Conservation (phyloP, 64 coral and sea anemone species). For the Montipora capricornis region DNA sequence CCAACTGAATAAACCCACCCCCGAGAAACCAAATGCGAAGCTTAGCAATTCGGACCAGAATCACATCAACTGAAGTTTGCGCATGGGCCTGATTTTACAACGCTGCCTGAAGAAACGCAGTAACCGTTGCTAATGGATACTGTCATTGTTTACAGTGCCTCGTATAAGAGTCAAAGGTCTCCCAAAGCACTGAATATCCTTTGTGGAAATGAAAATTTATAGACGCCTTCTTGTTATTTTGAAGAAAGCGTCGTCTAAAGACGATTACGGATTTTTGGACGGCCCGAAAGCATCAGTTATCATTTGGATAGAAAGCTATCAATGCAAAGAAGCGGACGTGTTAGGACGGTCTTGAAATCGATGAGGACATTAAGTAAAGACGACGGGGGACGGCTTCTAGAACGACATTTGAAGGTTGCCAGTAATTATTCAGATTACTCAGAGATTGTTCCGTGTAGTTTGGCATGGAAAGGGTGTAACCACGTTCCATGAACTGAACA, state of each 20-base stretch:
- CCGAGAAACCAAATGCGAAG: slow-evolving; percentile 71
- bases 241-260: background rate
- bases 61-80: slow-evolving; percentile 54
- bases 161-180: background rate
- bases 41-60: slow-evolving; percentile 29
- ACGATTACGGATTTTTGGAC: background rate
- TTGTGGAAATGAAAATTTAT: background rate
- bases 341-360: background rate
- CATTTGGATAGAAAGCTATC: background rate
- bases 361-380: too few relatives aligned
- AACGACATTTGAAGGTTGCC: background rate
- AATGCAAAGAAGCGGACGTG: background rate
- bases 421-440: too few relatives aligned
- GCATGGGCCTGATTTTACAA: background rate
- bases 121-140: background rate
- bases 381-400: too few relatives aligned
- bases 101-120: background rate
- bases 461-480: too few relatives aligned
- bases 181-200: background rate
- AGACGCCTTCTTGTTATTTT: background rate
- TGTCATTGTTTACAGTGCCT: background rate
- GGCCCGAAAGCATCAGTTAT: background rate
- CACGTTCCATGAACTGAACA: too few relatives aligned
- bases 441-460: too few relatives aligned
- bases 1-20: slow-evolving; percentile 74